These are phyloP conservation scores for Punctoribates punctum DNA, from an alignment of 2,888 invertebrate species.

Conservation along the genomic window DNA sequence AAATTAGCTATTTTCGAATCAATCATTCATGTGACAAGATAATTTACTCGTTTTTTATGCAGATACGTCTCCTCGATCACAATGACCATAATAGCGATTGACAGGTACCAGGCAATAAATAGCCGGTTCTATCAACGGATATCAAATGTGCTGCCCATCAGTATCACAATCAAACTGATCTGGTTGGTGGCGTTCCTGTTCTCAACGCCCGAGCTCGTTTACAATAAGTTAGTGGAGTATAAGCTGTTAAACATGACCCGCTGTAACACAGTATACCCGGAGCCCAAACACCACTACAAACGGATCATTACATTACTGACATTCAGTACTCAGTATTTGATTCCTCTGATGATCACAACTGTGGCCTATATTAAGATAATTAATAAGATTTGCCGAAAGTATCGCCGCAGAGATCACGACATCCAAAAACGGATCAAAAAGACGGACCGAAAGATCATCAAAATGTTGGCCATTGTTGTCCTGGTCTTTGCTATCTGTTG, in stretches of 20 bases:
- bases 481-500: constrained; percentile 56
- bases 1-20: no score
- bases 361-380: constrained; percentile 54
- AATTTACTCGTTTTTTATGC: no score
- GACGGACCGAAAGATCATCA: constrained; percentile 55
- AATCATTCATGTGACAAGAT: no score
- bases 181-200: constrained; percentile 43
- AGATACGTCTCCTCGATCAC: constrained; percentile 40
- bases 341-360: constrained; percentile 54
- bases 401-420: background rate
- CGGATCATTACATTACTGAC: constrained; percentile 49
- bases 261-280: constrained; percentile 44
- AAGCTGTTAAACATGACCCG: constrained; percentile 3
- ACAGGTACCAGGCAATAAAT: constrained; percentile 40
- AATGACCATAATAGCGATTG: constrained; percentile 39
- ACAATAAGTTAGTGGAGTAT: constrained; percentile 37
- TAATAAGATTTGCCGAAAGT: constrained; percentile 50
- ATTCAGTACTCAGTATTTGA: constrained; percentile 54
- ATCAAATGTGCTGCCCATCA: constrained; percentile 32
- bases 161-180: constrained; percentile 37
- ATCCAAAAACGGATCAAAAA: constrained; percentile 24
- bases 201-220: constrained; percentile 41
- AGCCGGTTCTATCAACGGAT: constrained; percentile 22
- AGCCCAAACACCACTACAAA: background rate
- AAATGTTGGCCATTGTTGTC: constrained; percentile 56